Evolutionary conservation across 1,140 invertebrate genomes (phyloP).

Genomic region (Caenorhabditis brenneri): DNA sequence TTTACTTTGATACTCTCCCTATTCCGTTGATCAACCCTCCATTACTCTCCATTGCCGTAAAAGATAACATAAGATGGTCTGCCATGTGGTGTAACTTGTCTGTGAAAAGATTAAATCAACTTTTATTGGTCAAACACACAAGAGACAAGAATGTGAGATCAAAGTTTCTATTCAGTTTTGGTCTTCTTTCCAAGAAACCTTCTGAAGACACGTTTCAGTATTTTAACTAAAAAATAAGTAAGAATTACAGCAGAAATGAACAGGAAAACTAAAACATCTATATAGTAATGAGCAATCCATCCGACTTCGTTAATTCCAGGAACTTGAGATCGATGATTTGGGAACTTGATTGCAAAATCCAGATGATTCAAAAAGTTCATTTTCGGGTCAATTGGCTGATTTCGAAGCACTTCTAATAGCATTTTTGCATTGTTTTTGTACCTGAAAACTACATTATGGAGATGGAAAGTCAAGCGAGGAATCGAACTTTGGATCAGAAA

Average conservation of each 20-base stretch:
- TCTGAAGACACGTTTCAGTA: not conserved
- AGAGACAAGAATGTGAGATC: not conserved
- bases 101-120: too few relatives aligned
- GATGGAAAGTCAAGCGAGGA: not conserved
- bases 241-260: not conserved
- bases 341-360: conserved; percentile 13
- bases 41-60: too few relatives aligned
- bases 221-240: not conserved
- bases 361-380: not conserved
- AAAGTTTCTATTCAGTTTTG: not conserved
- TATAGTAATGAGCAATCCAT: not conserved
- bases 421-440: not conserved
- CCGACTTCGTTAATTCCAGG: not conserved
- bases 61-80: too few relatives aligned
- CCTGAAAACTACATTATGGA: not conserved
- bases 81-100: too few relatives aligned
- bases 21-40: too few relatives aligned
- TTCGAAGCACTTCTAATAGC: not conserved
- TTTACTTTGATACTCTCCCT: too few relatives aligned
- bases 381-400: not conserved
- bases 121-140: not conserved
- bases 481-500: not conserved
- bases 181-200: not conserved
- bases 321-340: not conserved
- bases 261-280: not conserved